phyloP scores from a whole-genome alignment of 2,888 invertebrate species.

The Agrochola lychnidis region DNA sequence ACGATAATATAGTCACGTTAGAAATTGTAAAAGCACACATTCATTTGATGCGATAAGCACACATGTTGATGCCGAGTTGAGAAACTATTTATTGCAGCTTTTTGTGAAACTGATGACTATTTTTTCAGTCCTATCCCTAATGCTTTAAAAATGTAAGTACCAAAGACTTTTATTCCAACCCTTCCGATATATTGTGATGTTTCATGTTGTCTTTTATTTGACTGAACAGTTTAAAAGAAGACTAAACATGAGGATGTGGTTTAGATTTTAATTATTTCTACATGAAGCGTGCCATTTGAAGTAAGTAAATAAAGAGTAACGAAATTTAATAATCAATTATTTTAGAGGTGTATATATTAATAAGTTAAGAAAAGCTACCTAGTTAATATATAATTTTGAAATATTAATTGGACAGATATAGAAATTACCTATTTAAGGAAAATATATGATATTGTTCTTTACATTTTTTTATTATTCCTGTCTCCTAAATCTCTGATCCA shows the following conservation, averaged over 20 bases:
- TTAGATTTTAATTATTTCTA: slow-evolving; percentile 36
- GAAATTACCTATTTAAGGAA: slow-evolving; percentile 22
- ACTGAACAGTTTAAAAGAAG: slow-evolving; percentile 28
- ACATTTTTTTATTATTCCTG: slow-evolving; percentile 7
- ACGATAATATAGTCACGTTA: not conserved
- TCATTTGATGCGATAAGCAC: not conserved
- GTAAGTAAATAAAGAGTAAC: slow-evolving; percentile 29
- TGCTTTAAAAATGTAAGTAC: slow-evolving; percentile 31
- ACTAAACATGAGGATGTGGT: slow-evolving; percentile 19
- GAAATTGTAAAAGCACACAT: not conserved
- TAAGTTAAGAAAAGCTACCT: not conserved
- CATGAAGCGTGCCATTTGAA: slow-evolving; percentile 42
- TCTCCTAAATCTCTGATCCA: not conserved
- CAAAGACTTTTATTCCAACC: slow-evolving; percentile 48
- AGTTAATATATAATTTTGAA: slow-evolving; percentile 16
- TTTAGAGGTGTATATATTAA: slow-evolving; percentile 32
- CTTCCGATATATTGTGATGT: slow-evolving; percentile 21
- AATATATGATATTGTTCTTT: slow-evolving; percentile 42
- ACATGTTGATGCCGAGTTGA: slow-evolving; percentile 8
- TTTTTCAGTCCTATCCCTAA: not conserved
- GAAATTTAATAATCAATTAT: slow-evolving; percentile 22
- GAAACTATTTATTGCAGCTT: slow-evolving; percentile 19
- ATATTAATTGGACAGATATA: slow-evolving; percentile 26
- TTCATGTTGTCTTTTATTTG: slow-evolving; percentile 32
- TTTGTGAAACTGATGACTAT: slow-evolving; percentile 11